These are phyloP conservation scores for Sandelia bainsii DNA, from an alignment of 2,797 vertebrate species.

Conservation along the genomic window DNA sequence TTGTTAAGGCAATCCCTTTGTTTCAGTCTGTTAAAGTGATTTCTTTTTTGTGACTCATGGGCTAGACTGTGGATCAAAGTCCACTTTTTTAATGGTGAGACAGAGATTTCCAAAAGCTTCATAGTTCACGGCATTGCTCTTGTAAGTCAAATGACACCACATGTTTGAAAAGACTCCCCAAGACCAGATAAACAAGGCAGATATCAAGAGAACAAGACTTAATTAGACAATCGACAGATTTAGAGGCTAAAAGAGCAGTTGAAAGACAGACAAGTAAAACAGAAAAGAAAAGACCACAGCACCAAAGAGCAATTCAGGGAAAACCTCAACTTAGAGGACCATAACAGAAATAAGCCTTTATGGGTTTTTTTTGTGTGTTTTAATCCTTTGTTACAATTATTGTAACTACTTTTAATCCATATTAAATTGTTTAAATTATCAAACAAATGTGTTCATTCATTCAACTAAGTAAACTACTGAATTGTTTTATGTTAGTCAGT, in stretches of 20 bases:
- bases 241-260: constrained; percentile 15
- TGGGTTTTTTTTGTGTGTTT: background rate
- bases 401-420: background rate
- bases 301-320: background rate
- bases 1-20: constrained; percentile 71
- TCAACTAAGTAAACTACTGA: constrained; percentile 2
- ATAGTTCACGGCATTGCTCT: constrained; percentile 34
- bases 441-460: too few species aligned
- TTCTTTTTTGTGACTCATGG: constrained; percentile 48
- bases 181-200: constrained; percentile 23
- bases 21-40: constrained; percentile 65
- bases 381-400: background rate
- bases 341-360: background rate
- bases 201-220: constrained; percentile 26
- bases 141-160: constrained; percentile 52
- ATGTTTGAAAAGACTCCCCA: constrained; percentile 45
- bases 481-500: constrained; percentile 9
- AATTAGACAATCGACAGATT: constrained; percentile 17
- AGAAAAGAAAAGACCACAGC: constrained; percentile 10
- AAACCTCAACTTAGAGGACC: background rate
- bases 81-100: constrained; percentile 72
- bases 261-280: constrained; percentile 22
- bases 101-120: constrained; percentile 58
- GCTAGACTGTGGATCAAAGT: constrained; percentile 66
- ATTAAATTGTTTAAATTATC: too few species aligned